These are phyloP conservation scores for Papilio glaucus DNA, from an alignment of 1,140 invertebrate species.

Conservation along the genomic window DNA sequence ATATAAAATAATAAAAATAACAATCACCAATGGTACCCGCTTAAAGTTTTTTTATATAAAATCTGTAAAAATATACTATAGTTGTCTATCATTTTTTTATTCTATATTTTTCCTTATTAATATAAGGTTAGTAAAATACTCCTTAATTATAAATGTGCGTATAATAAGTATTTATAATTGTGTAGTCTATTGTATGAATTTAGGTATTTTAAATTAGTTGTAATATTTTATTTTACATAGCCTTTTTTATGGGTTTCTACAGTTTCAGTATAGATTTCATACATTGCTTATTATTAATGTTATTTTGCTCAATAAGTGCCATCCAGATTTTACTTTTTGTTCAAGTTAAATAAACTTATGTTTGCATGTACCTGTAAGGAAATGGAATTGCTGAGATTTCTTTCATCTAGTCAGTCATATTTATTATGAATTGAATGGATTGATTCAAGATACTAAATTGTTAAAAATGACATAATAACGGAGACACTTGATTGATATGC, in stretches of 20 bases:
- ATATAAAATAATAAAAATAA: no score
- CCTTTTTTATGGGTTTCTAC: neutral
- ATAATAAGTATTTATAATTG: neutral
- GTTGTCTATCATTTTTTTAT: no score
- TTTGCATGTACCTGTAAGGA: neutral
- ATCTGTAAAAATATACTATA: no score
- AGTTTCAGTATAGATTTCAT: neutral
- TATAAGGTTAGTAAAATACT: neutral
- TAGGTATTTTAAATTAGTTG: neutral
- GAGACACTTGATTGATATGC: no score
- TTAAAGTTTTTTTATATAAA: no score
- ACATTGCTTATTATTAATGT: no score
- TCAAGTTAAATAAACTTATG: neutral
- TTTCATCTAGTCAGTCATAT: constrained; percentile 3
- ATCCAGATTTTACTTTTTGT: neutral
- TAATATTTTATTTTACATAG: constrained; percentile 2
- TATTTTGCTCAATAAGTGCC: neutral
- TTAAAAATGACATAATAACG: no score
- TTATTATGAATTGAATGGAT: neutral
- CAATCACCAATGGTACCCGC: no score
- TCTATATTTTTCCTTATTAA: no score
- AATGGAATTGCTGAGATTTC: neutral
- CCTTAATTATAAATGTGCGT: neutral
- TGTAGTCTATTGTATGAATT: neutral
- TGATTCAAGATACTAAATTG: no score